Conservation (phyloP, 2,888 invertebrate species). For the Caenorhabditis imperialis region DNA sequence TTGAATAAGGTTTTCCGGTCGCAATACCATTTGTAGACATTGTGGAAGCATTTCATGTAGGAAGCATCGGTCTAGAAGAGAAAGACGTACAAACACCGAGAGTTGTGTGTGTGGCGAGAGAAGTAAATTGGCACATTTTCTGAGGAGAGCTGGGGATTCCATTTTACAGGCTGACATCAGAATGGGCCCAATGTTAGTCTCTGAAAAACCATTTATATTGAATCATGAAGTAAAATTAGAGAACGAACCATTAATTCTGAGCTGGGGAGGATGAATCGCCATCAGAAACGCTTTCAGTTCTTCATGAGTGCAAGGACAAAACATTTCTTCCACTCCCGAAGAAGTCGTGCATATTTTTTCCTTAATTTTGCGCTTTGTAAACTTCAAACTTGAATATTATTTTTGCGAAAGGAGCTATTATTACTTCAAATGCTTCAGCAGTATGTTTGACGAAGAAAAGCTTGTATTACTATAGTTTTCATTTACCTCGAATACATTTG, state of each 20-base stretch:
- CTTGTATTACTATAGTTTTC: no score
- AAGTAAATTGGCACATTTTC: conserved; percentile 76
- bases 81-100: conserved; percentile 77
- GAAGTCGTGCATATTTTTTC: conserved; percentile 60
- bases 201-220: conserved; percentile 49
- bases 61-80: conserved; percentile 77
- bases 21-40: conserved; percentile 74
- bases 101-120: conserved; percentile 73
- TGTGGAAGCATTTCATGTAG: conserved; percentile 77
- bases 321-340: conserved; percentile 72
- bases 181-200: conserved; percentile 77
- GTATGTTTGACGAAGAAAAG: no score
- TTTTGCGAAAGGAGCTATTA: no score
- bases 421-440: no score
- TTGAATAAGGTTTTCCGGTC: conserved; percentile 77
- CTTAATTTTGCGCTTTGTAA: no score
- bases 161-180: conserved; percentile 77
- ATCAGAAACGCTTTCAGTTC: conserved; percentile 77
- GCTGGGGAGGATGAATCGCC: conserved; percentile 78
- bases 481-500: conserved; percentile 74
- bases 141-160: conserved; percentile 76
- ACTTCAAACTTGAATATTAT: no score
- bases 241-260: conserved; percentile 75
- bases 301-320: conserved; percentile 76
- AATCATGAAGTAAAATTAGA: conserved; percentile 5